These are phyloP conservation scores for Sardina pilchardus DNA, from an alignment of 2,113 vertebrate species.

Conservation along the genomic window DNA sequence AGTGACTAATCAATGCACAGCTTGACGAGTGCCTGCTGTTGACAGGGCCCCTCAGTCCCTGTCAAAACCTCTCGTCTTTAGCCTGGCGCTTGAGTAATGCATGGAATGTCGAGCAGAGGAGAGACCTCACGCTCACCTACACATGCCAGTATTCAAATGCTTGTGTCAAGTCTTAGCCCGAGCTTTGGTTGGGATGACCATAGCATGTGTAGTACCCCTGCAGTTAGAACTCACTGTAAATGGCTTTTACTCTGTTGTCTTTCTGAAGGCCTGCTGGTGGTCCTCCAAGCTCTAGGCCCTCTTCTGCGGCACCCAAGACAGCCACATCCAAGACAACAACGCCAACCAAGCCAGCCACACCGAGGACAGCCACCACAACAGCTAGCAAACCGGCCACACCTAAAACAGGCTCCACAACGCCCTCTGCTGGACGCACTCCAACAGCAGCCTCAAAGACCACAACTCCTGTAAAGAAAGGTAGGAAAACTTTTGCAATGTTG, in stretches of 20 bases:
- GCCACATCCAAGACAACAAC: conserved; percentile 50
- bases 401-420: conserved; percentile 63
- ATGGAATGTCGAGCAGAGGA: conserved; percentile 18
- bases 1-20: conserved; percentile 37
- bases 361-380: conserved; percentile 38
- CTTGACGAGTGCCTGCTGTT: conserved; percentile 10
- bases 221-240: not conserved
- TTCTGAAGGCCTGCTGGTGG: conserved; percentile 56
- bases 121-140: conserved; percentile 6
- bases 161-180: not conserved
- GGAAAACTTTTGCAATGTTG: not conserved
- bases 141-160: conserved; percentile 25
- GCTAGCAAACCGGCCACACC: conserved; percentile 58
- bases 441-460: conserved; percentile 59
- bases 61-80: conserved; percentile 28
- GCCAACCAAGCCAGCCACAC: conserved; percentile 49
- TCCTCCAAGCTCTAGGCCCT: conserved; percentile 59
- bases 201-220: not conserved
- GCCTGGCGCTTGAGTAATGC: conserved; percentile 4
- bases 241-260: conserved; percentile 27
- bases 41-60: conserved; percentile 20
- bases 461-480: conserved; percentile 74
- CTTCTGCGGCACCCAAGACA: conserved; percentile 54
- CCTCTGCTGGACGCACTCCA: conserved; percentile 68
- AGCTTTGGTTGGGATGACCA: not conserved